phyloP scores from a whole-genome alignment of 2,888 invertebrate species.

The Herminia tarsipennalis region DNA sequence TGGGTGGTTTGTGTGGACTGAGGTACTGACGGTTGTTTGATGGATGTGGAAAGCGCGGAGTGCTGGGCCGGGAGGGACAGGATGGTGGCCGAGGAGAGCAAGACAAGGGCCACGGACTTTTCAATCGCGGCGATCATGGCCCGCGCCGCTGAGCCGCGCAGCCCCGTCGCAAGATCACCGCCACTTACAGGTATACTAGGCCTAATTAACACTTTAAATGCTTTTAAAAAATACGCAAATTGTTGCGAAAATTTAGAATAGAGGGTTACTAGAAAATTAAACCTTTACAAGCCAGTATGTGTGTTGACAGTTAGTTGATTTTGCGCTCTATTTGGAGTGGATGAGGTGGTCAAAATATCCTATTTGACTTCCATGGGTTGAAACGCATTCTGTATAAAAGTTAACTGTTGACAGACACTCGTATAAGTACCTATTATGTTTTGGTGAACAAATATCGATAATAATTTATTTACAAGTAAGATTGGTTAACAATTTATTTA shows the following conservation, averaged over 20 bases:
- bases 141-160: constrained; percentile 80
- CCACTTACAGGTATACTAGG: constrained; percentile 73
- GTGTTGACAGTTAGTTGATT: too few relatives aligned
- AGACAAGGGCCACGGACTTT: constrained; percentile 94
- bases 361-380: too few relatives aligned
- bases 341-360: too few relatives aligned
- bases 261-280: not conserved
- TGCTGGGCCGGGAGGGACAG: constrained; percentile 74
- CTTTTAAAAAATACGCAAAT: not conserved
- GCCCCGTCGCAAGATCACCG: constrained; percentile 77
- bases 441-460: too few relatives aligned
- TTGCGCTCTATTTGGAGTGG: too few relatives aligned
- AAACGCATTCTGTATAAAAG: too few relatives aligned
- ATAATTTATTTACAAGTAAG: too few relatives aligned
- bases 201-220: constrained; percentile 48
- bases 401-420: too few relatives aligned
- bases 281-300: too few relatives aligned
- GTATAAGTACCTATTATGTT: too few relatives aligned
- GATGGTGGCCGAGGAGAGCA: constrained; percentile 81
- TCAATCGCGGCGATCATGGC: constrained; percentile 98
- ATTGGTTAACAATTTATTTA: too few relatives aligned
- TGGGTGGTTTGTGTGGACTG: constrained; percentile 52
- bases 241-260: not conserved
- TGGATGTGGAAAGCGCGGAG: constrained; percentile 82
- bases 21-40: constrained; percentile 69